Evolutionary conservation across 2,797 vertebrate species (phyloP).

Genomic region (Brachyalestes nurse): DNA sequence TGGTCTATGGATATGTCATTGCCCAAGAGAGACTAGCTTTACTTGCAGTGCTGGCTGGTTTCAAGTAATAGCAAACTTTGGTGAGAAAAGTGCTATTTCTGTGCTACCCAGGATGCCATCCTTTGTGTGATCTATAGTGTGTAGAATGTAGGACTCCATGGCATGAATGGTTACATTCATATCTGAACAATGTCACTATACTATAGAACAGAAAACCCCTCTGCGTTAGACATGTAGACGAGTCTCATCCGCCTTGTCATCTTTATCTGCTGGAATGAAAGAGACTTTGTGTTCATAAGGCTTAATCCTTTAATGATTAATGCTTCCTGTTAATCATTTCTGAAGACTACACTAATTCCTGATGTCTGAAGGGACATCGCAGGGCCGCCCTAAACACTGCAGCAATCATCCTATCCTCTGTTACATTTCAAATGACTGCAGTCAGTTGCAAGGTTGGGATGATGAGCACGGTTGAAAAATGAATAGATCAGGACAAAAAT

Average conservation of each 20-base stretch:
- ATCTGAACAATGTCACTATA: slow-evolving; percentile 11
- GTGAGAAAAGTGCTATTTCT: slow-evolving; percentile 4
- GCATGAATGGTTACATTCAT: slow-evolving; percentile 41
- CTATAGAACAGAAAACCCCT: not conserved
- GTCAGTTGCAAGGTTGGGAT: too few species aligned
- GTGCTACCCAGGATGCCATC: not conserved
- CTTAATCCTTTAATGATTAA: slow-evolving; percentile 58
- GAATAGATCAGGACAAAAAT: too few species aligned
- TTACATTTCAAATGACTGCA: not conserved
- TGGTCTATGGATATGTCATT: not conserved
- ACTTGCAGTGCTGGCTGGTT: not conserved
- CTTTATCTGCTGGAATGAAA: slow-evolving; percentile 52
- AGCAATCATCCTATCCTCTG: too few species aligned
- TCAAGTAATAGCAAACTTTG: not conserved
- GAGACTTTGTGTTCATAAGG: slow-evolving; percentile 49
- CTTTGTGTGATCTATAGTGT: not conserved
- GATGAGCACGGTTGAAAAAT: too few species aligned
- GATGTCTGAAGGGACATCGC: slow-evolving; percentile 33
- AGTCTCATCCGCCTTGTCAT: slow-evolving; percentile 38
- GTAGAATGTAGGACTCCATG: slow-evolving; percentile 8
- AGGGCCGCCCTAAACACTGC: not conserved
- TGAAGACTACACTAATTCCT: slow-evolving; percentile 20
- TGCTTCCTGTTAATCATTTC: slow-evolving; percentile 57
- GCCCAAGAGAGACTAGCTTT: too few species aligned
- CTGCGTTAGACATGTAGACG: slow-evolving; percentile 15